Conservation (phyloP, 2,888 invertebrate species). For the Exephanes ischioxanthus region DNA sequence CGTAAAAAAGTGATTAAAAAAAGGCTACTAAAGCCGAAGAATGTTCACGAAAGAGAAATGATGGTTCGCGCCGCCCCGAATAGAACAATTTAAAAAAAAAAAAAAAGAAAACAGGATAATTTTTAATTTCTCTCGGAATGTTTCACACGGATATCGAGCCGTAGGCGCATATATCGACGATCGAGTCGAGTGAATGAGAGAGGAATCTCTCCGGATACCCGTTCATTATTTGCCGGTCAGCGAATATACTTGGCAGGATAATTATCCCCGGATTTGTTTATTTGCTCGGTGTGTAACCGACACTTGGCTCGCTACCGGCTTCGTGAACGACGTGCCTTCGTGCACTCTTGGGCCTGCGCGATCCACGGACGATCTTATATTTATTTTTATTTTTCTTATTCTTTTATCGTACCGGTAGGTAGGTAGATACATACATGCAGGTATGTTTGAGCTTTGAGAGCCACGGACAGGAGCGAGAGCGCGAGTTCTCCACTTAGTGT, state of each 20-base stretch:
- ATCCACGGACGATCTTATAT: constrained; percentile 6
- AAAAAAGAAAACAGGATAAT: neutral
- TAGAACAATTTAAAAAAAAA: neutral
- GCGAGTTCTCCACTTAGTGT: constrained; percentile 48
- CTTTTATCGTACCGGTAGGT: constrained; percentile 33
- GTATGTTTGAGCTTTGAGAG: constrained; percentile 46
- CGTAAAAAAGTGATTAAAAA: neutral
- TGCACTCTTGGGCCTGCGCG: constrained; percentile 15
- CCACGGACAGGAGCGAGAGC: constrained; percentile 35
- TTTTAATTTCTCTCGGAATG: neutral
- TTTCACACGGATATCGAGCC: constrained; percentile 42
- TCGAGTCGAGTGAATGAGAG: constrained; percentile 26
- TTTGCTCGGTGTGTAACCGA: constrained; percentile 79
- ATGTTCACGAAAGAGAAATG: neutral
- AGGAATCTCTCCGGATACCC: constrained; percentile 20
- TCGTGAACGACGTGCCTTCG: constrained; percentile 23
- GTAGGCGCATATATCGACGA: neutral
- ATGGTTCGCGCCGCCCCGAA: too few relatives aligned
- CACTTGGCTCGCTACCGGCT: constrained; percentile 79
- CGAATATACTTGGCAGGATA: constrained; percentile 61
- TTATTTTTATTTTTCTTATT: constrained; percentile 14
- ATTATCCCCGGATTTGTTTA: constrained; percentile 72
- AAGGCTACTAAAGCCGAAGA: too few relatives aligned
- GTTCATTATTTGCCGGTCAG: constrained; percentile 49
- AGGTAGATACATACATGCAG: constrained; percentile 38